These are phyloP conservation scores for Dromococcyx pavoninus DNA, from an alignment of 2,797 vertebrate genomes.

Conservation along the genomic window DNA sequence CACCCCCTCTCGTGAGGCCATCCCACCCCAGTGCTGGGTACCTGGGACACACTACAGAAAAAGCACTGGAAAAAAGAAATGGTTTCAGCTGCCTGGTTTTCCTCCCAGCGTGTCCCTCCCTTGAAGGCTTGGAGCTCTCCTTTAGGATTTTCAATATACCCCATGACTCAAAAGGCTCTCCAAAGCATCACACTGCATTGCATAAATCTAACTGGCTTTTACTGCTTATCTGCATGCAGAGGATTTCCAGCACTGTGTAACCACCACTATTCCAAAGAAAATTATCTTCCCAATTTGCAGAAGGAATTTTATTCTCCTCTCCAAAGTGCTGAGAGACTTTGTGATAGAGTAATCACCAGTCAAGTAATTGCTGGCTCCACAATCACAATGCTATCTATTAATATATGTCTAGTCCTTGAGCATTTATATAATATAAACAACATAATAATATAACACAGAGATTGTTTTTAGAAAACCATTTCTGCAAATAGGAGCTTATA, in stretches of 20 bases:
- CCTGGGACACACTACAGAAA: background rate
- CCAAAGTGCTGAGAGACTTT: slow-evolving; percentile 36
- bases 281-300: slow-evolving; percentile 45
- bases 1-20: background rate
- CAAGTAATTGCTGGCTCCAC: slow-evolving; percentile 43
- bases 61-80: background rate
- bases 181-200: background rate
- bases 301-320: slow-evolving; percentile 29
- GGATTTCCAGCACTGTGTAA: slow-evolving; percentile 3
- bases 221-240: slow-evolving; percentile 47
- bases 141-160: background rate
- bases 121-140: background rate
- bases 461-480: slow-evolving; percentile 55
- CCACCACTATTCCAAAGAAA: slow-evolving; percentile 33
- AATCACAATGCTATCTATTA: slow-evolving; percentile 47
- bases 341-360: slow-evolving; percentile 54
- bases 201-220: background rate
- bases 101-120: background rate
- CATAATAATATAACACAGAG: slow-evolving; percentile 38
- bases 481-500: slow-evolving; percentile 38
- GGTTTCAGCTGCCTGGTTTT: background rate
- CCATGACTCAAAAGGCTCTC: background rate
- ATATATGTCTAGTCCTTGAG: slow-evolving; percentile 24
- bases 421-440: slow-evolving; percentile 46
- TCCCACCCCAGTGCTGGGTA: fast-evolving